These are phyloP conservation scores for Acleris emargana DNA, from an alignment of 2,888 invertebrate genomes.

Conservation along the genomic window DNA sequence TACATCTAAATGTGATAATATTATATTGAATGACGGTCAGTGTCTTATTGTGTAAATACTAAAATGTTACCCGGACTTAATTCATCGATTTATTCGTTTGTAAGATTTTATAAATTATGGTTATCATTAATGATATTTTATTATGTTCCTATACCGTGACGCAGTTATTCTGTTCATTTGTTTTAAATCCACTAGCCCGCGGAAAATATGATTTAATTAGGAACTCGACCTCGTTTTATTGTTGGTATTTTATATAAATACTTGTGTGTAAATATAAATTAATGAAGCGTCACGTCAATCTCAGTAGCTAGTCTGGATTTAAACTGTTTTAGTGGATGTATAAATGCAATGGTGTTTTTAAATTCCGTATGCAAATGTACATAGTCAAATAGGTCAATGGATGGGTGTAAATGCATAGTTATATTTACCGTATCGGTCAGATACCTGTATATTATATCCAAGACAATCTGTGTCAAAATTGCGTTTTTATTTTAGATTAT, in stretches of 20 bases:
- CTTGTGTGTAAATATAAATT: conserved; percentile 24
- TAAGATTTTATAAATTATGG: conserved; percentile 25
- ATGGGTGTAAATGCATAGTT: conserved; percentile 32
- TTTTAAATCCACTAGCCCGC: conserved; percentile 16
- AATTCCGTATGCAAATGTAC: conserved; percentile 49
- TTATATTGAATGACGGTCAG: conserved; percentile 34
- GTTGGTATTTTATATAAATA: conserved; percentile 4
- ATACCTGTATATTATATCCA: conserved; percentile 35
- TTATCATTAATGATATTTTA: conserved; percentile 16
- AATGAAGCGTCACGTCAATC: conserved; percentile 11
- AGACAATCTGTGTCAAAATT: conserved; percentile 60
- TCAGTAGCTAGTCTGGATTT: conserved; percentile 38
- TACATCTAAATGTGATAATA: conserved; percentile 37
- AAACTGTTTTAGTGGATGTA: conserved; percentile 46
- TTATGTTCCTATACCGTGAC: conserved; percentile 33
- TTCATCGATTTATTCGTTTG: conserved; percentile 41
- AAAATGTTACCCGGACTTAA: conserved; percentile 51
- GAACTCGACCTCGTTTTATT: neutral
- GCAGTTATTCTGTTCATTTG: conserved; percentile 7
- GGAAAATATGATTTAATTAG: neutral
- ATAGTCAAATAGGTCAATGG: conserved; percentile 41
- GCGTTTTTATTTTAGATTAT: conserved; percentile 50
- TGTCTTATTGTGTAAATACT: conserved; percentile 59
- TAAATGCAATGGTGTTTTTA: conserved; percentile 47
- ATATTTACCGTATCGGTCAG: conserved; percentile 35